These are phyloP conservation scores for Seriola dumerili DNA, from an alignment of 2,113 vertebrate species.

Conservation along the genomic window DNA sequence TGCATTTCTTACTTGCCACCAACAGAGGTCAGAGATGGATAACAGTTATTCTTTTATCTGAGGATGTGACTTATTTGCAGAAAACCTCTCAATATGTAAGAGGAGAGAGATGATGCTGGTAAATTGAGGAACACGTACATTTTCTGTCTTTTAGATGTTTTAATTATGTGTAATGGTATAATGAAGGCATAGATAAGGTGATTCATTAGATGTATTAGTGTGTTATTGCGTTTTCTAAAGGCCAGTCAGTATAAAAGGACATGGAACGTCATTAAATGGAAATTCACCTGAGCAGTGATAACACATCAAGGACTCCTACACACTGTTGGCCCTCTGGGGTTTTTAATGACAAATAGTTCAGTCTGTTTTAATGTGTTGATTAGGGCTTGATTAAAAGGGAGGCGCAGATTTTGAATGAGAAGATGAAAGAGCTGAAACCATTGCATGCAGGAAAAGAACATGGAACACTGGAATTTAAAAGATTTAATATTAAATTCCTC, in stretches of 20 bases:
- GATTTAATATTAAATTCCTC: neutral
- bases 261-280: neutral
- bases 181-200: neutral
- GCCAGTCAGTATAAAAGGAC: neutral
- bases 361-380: neutral
- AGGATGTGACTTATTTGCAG: neutral
- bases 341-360: neutral
- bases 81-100: neutral
- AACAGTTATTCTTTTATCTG: neutral
- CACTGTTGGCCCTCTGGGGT: neutral
- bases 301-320: neutral
- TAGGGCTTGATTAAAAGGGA: neutral
- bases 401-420: neutral
- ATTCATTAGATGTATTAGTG: neutral
- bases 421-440: neutral
- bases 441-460: neutral
- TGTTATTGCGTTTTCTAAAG: neutral
- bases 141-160: neutral
- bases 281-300: no score
- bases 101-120: neutral
- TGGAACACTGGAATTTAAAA: neutral
- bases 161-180: neutral
- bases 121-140: neutral
- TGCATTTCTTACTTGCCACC: constrained; percentile 15
- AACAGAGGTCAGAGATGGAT: constrained; percentile 16